Percentiles rank a stretch among this genome's conserved stretches.
Evolutionary conservation across 1,140 invertebrate genomes (phyloP).

Genomic region (Zaprionus vittiger): DNA sequence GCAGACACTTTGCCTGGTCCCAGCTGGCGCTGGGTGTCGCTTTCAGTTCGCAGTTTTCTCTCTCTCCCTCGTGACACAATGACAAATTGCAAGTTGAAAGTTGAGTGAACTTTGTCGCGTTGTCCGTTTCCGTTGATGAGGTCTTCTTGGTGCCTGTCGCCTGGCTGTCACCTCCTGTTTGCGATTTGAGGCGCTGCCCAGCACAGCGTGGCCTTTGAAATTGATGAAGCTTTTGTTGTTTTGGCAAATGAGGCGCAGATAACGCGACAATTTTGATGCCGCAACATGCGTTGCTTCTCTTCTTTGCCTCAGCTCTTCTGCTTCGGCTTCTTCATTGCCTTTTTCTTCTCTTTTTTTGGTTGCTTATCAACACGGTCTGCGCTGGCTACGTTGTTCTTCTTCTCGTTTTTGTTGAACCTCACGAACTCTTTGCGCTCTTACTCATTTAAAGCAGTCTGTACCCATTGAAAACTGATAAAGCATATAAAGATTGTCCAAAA

Average conservation of each 20-base stretch:
- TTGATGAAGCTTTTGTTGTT: slow-evolving; percentile 76
- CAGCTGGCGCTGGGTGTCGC: slow-evolving; percentile 55
- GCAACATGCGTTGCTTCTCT: slow-evolving; percentile 26
- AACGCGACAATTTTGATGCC: slow-evolving; percentile 77
- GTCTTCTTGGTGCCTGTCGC: slow-evolving; percentile 20
- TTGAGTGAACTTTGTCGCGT: slow-evolving; percentile 75
- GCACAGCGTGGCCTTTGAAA: slow-evolving; percentile 58
- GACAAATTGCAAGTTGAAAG: slow-evolving; percentile 81
- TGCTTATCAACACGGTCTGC: slow-evolving; percentile 43
- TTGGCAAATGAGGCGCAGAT: slow-evolving; percentile 78
- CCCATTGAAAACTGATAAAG: slow-evolving; percentile 5
- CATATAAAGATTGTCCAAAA: background rate
- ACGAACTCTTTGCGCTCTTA: background rate
- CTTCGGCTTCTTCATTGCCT: background rate
- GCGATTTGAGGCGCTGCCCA: slow-evolving; percentile 42
- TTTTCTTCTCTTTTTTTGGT: slow-evolving; percentile 31
- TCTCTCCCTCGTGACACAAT: slow-evolving; percentile 63
- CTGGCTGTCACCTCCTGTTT: slow-evolving; percentile 52
- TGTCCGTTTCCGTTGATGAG: slow-evolving; percentile 50
- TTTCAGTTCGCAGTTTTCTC: slow-evolving; percentile 45
- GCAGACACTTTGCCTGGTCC: slow-evolving; percentile 55
- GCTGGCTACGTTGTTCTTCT: slow-evolving; percentile 3
- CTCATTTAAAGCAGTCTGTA: background rate
- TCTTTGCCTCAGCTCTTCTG: slow-evolving; percentile 10
- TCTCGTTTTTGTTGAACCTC: background rate